These are phyloP conservation scores for Conger conger DNA, from an alignment of 2,113 vertebrate species.

Conservation along the genomic window DNA sequence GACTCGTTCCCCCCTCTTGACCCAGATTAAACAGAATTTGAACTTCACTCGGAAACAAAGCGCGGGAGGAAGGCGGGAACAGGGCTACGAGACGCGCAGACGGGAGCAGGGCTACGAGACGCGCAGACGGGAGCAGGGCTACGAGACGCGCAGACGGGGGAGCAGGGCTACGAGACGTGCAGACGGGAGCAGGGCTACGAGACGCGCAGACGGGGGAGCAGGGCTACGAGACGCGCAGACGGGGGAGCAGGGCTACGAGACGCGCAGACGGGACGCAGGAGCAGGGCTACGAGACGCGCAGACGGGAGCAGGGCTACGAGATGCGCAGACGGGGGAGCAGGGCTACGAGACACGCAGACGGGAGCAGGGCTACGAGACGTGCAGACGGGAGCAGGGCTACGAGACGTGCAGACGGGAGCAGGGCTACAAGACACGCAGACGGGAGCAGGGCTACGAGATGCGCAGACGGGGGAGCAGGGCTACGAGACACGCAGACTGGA, in stretches of 20 bases:
- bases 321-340: not conserved
- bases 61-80: not conserved
- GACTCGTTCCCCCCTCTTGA: conserved; percentile 17
- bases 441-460: not conserved
- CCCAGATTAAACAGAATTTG: conserved; percentile 11
- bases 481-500: not conserved
- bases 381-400: not conserved
- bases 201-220: not conserved
- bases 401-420: not conserved
- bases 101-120: too few species aligned
- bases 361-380: not conserved
- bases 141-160: not conserved
- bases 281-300: not conserved
- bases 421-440: not conserved
- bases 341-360: not conserved
- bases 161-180: not conserved
- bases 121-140: not conserved
- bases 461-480: not conserved
- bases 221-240: not conserved
- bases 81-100: too few species aligned
- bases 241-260: not conserved
- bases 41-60: not conserved
- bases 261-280: not conserved
- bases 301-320: not conserved
- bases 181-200: not conserved